These are phyloP conservation scores for Catocala fraxini DNA, from an alignment of 2,888 invertebrate genomes.

Conservation along the genomic window DNA sequence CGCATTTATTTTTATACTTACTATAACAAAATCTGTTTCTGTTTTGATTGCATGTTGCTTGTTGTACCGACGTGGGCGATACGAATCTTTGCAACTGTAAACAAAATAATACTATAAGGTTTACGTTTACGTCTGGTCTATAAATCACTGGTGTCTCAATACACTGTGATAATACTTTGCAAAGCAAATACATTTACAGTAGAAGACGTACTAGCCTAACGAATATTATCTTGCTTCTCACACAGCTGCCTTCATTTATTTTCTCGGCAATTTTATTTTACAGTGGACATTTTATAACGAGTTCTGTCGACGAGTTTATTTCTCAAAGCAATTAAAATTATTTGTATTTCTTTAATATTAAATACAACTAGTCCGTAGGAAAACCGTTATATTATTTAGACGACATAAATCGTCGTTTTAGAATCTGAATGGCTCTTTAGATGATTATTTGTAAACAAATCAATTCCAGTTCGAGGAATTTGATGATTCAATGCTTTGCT, in stretches of 20 bases:
- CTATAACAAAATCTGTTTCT: slow-evolving; percentile 44
- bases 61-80: slow-evolving; percentile 26
- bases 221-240: too few species aligned
- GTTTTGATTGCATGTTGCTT: slow-evolving; percentile 24
- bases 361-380: background rate
- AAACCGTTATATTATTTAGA: slow-evolving; percentile 1
- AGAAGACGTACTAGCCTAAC: too few species aligned
- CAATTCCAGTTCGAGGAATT: slow-evolving; percentile 31
- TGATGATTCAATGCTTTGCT: slow-evolving; percentile 26
- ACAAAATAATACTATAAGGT: slow-evolving; percentile 23
- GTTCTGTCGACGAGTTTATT: background rate
- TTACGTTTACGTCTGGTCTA: too few species aligned
- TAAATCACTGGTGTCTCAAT: too few species aligned
- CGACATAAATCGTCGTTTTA: slow-evolving; percentile 14
- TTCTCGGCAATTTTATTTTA: background rate
- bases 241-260: too few species aligned
- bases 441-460: slow-evolving; percentile 42
- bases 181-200: too few species aligned
- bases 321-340: slow-evolving; percentile 1
- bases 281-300: background rate
- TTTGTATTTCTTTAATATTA: background rate
- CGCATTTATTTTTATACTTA: slow-evolving; percentile 35
- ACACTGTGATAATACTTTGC: too few species aligned
- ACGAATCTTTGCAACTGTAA: slow-evolving; percentile 47
- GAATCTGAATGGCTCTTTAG: slow-evolving; percentile 8